Conservation (phyloP, 2,113 vertebrate genomes). For the Ranitomeya variabilis region DNA sequence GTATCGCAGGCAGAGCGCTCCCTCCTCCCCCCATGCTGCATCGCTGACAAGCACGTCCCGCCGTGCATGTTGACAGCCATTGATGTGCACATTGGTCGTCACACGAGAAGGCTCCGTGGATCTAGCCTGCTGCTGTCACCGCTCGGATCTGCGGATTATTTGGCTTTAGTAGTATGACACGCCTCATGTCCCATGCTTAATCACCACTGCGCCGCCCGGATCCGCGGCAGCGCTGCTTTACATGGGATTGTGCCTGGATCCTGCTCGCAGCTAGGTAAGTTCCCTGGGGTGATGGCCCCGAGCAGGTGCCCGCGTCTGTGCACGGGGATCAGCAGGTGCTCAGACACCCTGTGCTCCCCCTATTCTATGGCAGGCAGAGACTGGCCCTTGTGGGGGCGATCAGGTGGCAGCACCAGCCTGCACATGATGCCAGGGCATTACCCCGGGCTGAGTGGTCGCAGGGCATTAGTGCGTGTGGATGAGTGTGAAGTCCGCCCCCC, state of each 20-base stretch:
- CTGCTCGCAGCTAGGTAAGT: constrained; percentile 75
- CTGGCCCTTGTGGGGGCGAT: too few species aligned
- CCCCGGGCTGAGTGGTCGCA: not conserved
- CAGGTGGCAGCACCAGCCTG: not conserved
- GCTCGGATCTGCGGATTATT: constrained; percentile 6
- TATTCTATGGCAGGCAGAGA: not conserved
- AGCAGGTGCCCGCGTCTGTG: constrained; percentile 62
- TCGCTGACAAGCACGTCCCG: not conserved
- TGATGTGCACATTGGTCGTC: not conserved
- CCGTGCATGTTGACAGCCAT: constrained; percentile 20
- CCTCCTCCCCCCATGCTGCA: constrained; percentile 26
- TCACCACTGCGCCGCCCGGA: constrained; percentile 65
- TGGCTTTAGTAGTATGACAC: constrained; percentile 22
- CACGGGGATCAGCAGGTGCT: not conserved
- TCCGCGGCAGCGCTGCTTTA: constrained; percentile 63
- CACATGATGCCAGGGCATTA: constrained; percentile 38
- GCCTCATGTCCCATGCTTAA: constrained; percentile 55
- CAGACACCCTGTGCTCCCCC: not conserved
- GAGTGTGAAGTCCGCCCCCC: constrained; percentile 66
- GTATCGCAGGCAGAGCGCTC: not conserved
- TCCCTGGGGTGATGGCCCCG: not conserved
- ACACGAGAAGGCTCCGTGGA: not conserved
- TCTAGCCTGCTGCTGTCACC: not conserved
- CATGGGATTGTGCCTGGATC: constrained; percentile 75
- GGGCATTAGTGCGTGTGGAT: constrained; percentile 63